Conservation (phyloP, 2,888 invertebrate genomes). For the Heliconius ismenius region DNA sequence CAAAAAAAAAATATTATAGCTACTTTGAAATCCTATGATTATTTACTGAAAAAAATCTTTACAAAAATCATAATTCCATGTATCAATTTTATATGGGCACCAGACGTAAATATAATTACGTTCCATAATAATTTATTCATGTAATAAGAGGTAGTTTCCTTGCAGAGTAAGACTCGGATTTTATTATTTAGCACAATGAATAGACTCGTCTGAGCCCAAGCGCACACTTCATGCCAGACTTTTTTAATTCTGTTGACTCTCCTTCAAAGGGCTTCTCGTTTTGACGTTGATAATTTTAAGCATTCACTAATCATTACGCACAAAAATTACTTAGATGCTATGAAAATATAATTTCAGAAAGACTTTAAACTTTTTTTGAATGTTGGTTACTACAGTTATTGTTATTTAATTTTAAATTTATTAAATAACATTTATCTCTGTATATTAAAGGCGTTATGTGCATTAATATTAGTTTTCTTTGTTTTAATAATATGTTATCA, state of each 20-base stretch:
- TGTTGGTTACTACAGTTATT: no score
- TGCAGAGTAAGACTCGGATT: constrained; percentile 34
- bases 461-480: no score
- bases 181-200: constrained; percentile 43
- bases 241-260: constrained; percentile 43
- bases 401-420: no score
- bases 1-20: no score
- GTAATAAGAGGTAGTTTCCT: constrained; percentile 15
- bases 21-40: no score
- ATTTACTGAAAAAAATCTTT: background rate
- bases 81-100: background rate
- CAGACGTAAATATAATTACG: background rate
- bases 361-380: background rate
- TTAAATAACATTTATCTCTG: no score
- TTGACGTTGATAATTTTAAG: constrained; percentile 34
- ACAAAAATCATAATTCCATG: background rate
- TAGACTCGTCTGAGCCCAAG: constrained; percentile 42
- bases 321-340: background rate
- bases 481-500: no score
- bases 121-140: constrained; percentile 8
- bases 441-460: no score
- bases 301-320: constrained; percentile 9
- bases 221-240: constrained; percentile 43
- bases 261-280: constrained; percentile 35
- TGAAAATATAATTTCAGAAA: background rate